Conservation (phyloP, 2,797 vertebrate genomes). For the Ctenopoma kingsleyae region DNA sequence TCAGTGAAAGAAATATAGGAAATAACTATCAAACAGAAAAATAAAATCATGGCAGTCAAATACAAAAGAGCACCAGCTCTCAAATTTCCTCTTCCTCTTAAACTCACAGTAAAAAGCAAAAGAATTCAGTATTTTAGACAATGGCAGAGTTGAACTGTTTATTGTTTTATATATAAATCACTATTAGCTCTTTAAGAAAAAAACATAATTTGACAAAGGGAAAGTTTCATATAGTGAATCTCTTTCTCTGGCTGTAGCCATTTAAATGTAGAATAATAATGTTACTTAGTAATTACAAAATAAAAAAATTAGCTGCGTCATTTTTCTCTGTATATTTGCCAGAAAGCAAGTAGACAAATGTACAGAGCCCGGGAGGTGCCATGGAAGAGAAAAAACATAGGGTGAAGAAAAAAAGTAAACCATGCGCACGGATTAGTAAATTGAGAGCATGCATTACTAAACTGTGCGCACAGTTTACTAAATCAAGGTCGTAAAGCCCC, state of each 20-base stretch:
- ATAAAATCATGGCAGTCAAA: constrained; percentile 14
- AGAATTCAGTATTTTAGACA: neutral
- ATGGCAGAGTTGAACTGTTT: too few species aligned
- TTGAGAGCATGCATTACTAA: too few species aligned
- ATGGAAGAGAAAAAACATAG: too few species aligned
- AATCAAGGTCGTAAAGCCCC: too few species aligned
- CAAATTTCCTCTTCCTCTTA: neutral
- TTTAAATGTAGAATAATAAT: neutral
- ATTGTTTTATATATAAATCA: neutral
- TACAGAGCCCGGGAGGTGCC: too few species aligned
- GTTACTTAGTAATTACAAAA: neutral
- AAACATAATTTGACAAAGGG: too few species aligned
- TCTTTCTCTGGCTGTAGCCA: neutral
- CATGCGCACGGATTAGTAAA: too few species aligned
- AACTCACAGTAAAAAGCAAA: neutral
- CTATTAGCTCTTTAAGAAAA: too few species aligned
- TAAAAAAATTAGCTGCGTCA: neutral
- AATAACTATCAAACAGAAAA: constrained; percentile 6
- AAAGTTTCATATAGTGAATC: neutral
- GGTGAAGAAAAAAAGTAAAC: too few species aligned
- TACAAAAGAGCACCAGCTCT: constrained; percentile 8
- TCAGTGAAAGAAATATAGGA: constrained; percentile 12
- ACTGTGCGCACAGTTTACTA: too few species aligned
- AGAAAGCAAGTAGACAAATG: too few species aligned
- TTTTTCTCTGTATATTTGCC: too few species aligned